Evolutionary conservation across 2,113 vertebrate species (phyloP).

Genomic region (Isurus oxyrinchus): DNA sequence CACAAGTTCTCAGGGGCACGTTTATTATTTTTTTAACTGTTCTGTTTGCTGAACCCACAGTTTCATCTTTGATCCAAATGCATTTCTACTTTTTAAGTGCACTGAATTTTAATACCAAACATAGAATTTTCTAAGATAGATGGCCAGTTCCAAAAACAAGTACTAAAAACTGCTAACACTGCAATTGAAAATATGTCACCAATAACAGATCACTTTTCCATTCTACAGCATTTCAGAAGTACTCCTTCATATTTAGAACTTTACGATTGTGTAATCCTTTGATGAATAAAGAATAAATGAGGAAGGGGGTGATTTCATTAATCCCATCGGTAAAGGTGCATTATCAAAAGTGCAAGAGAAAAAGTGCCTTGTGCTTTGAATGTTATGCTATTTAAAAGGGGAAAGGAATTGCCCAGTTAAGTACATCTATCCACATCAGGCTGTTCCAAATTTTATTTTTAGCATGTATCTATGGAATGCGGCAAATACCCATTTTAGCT

Average conservation of each 20-base stretch:
- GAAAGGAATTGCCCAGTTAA: background rate
- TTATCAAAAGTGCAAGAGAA: background rate
- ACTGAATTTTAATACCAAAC: background rate
- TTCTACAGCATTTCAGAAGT: background rate
- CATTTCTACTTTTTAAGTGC: background rate
- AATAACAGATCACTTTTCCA: background rate
- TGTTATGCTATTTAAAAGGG: too few species aligned
- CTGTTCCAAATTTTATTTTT: background rate
- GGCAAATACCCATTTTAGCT: background rate
- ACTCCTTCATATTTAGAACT: background rate
- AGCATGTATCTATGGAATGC: background rate
- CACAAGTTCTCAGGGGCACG: background rate
- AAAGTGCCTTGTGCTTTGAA: background rate
- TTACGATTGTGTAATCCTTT: background rate
- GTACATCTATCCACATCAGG: background rate
- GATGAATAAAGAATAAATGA: background rate
- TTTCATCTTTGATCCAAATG: background rate
- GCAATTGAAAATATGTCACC: background rate
- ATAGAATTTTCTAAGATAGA: background rate
- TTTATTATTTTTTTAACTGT: background rate
- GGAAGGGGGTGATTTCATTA: background rate
- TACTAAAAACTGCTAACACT: background rate
- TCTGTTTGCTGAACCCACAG: background rate
- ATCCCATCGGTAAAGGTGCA: background rate
- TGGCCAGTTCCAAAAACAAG: background rate